Base-by-base conservation (phyloP, 2,113 vertebrate genomes). In the Trogon surrucura region DNA sequence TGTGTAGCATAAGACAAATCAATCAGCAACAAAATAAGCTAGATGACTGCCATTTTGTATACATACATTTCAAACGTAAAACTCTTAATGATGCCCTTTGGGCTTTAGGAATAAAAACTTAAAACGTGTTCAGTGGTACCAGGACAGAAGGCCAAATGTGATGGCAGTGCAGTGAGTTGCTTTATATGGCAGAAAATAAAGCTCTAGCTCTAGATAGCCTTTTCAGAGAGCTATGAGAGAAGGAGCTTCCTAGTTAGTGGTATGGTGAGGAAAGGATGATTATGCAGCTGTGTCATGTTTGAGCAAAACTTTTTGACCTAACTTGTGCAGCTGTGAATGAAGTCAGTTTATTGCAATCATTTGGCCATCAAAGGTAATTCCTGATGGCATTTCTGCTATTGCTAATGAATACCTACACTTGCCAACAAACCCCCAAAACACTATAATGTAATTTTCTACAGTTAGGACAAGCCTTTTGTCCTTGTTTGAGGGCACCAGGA, bases 1-100 rank as follows among this genome's bases (percentile, higher is more conserved):
- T 84, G 38, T 34, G 8, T 54, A 51, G 15, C n/a, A 10, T 58
- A 69, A 88, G 10, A 70, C 61, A 64, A 75, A 87, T 91, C 74
- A 91, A 82, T 94, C 74, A 60, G 32, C 74, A 93, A 64, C 60
- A 74, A 85, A 94, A 91, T 64, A 75, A 85, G 57, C 44, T 60
- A 71, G 27, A 67, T 64, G 56, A 48, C 32, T 89, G 32, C 25
- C 38, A 15, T 60, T 72, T 91, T 87, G 73, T 93, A 58, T 87
- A 58, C 47, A 32, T 34, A 19, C 11, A 48, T 36, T 60, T 84
- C 64, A 91, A 73, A 72, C n/a, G 14, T 60, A 0, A 34, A 41
- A 65, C 36, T 86, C 54, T 58, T 70, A 27, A 54, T 62, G 34
- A 89, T 83, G 16, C 26, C 72, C 22, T 81, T 80, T 56, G 78